Evolutionary conservation across 2,797 vertebrate genomes (phyloP).

Genomic region (Coregonus suidteri): DNA sequence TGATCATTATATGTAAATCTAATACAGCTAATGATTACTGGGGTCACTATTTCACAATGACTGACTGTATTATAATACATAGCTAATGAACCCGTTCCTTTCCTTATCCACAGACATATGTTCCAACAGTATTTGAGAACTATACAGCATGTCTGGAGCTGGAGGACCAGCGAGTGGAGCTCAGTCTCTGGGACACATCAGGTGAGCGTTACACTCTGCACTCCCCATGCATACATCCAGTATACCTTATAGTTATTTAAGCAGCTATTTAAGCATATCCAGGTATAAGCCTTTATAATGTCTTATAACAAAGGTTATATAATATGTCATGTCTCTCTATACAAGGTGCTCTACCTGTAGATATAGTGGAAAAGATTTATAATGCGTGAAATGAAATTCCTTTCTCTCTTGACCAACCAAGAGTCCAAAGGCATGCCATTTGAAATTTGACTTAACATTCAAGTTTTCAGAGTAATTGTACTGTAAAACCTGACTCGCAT

Average conservation of each 20-base stretch:
- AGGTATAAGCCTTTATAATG: background rate
- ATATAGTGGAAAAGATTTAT: background rate
- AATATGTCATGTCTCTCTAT: background rate
- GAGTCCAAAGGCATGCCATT: background rate
- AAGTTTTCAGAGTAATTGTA: background rate
- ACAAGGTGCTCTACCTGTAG: background rate
- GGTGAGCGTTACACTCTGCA: slow-evolving; percentile 72
- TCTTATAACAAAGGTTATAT: background rate
- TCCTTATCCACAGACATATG: slow-evolving; percentile 81
- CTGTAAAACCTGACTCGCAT: slow-evolving; percentile 16
- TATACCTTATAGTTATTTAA: background rate
- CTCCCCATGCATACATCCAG: background rate
- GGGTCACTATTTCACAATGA: background rate
- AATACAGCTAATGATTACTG: background rate
- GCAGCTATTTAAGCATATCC: background rate
- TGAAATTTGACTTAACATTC: background rate
- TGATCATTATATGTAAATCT: background rate
- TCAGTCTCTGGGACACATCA: slow-evolving; percentile 96
- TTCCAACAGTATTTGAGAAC: slow-evolving; percentile 96
- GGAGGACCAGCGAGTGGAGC: slow-evolving; percentile 92
- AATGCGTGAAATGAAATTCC: background rate
- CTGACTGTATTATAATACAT: too few species aligned
- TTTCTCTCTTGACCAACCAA: background rate
- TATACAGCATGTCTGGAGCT: slow-evolving; percentile 92
- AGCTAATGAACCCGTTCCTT: background rate